These are phyloP conservation scores for Yponomeuta sedellus DNA, from an alignment of 2,888 invertebrate species.

Conservation along the genomic window DNA sequence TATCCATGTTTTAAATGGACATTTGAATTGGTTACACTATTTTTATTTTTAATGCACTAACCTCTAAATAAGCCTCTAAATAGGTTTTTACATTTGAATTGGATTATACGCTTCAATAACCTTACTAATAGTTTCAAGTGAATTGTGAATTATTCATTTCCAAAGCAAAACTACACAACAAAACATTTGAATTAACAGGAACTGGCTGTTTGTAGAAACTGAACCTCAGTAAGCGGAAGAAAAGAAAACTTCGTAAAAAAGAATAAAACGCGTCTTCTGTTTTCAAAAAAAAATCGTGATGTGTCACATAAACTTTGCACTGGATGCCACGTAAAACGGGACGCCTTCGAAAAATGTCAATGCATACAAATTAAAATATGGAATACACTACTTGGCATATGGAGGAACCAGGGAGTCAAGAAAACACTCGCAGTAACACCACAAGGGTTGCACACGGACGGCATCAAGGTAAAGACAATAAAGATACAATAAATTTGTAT, in stretches of 20 bases:
- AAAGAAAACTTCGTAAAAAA: neutral
- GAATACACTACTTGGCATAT: conserved; percentile 67
- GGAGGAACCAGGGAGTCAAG: conserved; percentile 52
- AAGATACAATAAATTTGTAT: no score
- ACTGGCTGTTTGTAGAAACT: neutral
- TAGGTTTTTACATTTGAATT: conserved; percentile 21
- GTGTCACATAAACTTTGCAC: conserved; percentile 35
- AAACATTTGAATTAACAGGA: neutral
- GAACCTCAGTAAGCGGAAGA: neutral
- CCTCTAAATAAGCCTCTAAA: no score
- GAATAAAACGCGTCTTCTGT: neutral
- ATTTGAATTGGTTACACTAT: conserved; percentile 20
- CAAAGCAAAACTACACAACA: conserved; percentile 27
- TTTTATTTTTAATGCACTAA: no score
- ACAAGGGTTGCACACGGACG: conserved; percentile 36
- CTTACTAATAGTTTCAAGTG: conserved; percentile 35
- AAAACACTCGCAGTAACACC: conserved; percentile 37
- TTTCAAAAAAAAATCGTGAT: conserved; percentile 23
- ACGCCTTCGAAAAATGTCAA: conserved; percentile 25
- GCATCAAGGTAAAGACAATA: conserved; percentile 45
- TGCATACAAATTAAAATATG: conserved; percentile 45
- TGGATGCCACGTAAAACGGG: conserved; percentile 38
- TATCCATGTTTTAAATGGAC: conserved; percentile 16
- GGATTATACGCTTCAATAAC: conserved; percentile 35
- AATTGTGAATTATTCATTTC: conserved; percentile 27